Conservation (phyloP, 1,140 invertebrate species). For the Listronotus bonariensis region DNA sequence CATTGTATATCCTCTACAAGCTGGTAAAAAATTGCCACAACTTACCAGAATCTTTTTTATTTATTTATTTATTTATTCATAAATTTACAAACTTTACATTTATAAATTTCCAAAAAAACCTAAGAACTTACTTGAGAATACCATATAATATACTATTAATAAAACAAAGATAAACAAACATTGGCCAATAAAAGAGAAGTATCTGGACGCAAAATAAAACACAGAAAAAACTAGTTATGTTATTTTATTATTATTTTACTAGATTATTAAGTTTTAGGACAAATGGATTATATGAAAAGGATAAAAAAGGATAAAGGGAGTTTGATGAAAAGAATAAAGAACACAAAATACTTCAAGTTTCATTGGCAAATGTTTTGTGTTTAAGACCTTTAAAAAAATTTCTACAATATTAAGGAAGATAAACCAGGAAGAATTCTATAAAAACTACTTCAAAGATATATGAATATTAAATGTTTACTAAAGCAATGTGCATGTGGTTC, state of each 20-base stretch:
- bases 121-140: background rate
- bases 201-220: conserved; percentile 40
- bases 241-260: conserved; percentile 1
- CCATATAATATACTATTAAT: background rate
- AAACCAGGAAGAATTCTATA: conserved; percentile 51
- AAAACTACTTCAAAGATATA: conserved; percentile 16
- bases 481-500: too few relatives aligned
- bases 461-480: conserved; percentile 1
- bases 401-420: conserved; percentile 23
- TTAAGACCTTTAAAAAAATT: conserved; percentile 15
- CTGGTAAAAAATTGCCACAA: too few relatives aligned
- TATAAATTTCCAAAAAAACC: too few relatives aligned
- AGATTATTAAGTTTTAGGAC: background rate
- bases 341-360: conserved; percentile 34
- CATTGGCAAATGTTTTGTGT: conserved; percentile 42
- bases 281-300: background rate
- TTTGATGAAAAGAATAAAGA: conserved; percentile 20
- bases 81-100: too few relatives aligned
- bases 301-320: too few relatives aligned
- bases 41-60: too few relatives aligned
- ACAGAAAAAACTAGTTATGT: conserved; percentile 6
- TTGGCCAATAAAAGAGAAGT: conserved; percentile 43
- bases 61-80: too few relatives aligned
- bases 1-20: too few relatives aligned
- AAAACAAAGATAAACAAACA: conserved; percentile 24